Base-by-base conservation (phyloP, 2,113 vertebrate species). In the Trinectes maculatus region DNA sequence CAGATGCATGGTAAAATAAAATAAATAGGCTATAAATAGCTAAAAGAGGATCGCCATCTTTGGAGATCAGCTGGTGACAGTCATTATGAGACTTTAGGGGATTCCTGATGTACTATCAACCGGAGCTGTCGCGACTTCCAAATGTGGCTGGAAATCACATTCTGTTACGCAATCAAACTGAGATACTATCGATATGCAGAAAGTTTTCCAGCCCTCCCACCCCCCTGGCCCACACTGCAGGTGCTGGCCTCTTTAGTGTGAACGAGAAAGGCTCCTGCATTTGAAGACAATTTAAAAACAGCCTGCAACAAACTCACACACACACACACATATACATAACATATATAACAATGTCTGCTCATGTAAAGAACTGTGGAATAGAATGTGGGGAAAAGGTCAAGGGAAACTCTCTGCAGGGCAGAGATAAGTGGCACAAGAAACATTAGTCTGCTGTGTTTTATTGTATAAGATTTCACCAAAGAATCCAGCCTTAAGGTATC, bases 91-190 rank as follows among this genome's bases (percentile, higher is more conserved):
- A 47, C 29, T 53, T 59, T 39, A 19, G 69, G 80, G 73, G 73
- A 82, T 84, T 74, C 86, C 82, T 78, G 16, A n/a, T 48, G 58
- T 62, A 33, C 28, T 25, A 24, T 71, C 15, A 0, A 44, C 66
- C 76, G 55, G 61, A 62, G 37, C 26, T 71, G 69, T 71, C 53
- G 54, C 44, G 19, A 24, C 77, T 64, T 79, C 47, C 62, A 73
- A 77, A 81, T 59, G 80, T 80, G 83, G 86, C 75, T 85, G 85
- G 79, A 91, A 89, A 89, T 89, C 77, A 79, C 64, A 62, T 88
- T 88, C 79, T 86, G 66, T 89, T 86, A 84, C 72, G 74, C 69
- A 88, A 59, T 73, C 62, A 12, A 44, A 73, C 21, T 39, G 10
- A 57, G 82, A 86, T 80, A n/a, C 42, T 39, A 86, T 82, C 74